Percentiles rank a stretch among this genome's conserved stretches.
phyloP scores from a whole-genome alignment of 2,888 invertebrate species.

The Ormia ochracea region DNA sequence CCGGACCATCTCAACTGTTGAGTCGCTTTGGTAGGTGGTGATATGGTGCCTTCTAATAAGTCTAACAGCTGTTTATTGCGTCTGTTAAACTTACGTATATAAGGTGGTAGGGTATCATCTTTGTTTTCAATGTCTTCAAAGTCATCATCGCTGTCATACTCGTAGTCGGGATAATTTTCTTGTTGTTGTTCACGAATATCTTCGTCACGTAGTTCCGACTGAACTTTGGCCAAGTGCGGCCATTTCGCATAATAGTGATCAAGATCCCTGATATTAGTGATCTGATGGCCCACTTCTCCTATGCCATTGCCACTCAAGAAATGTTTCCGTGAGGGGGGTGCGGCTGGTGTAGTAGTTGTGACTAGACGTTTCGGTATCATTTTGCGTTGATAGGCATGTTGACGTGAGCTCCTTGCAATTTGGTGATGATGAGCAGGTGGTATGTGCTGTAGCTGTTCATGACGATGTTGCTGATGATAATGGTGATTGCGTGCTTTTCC shows the following conservation, averaged over 20 bases:
- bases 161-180: constrained; percentile 68
- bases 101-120: constrained; percentile 74
- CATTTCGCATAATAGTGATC: constrained; percentile 75
- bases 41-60: constrained; percentile 74
- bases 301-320: constrained; percentile 27
- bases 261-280: constrained; percentile 72
- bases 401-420: constrained; percentile 17
- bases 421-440: constrained; percentile 53
- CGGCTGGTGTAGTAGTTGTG: constrained; percentile 46
- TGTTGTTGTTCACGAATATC: constrained; percentile 69
- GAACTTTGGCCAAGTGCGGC: constrained; percentile 75
- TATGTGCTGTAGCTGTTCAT: constrained; percentile 42
- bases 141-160: constrained; percentile 65
- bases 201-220: constrained; percentile 73
- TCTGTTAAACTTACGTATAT: constrained; percentile 75
- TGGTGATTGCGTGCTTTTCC: constrained; percentile 32
- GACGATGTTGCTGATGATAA: constrained; percentile 51
- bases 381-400: constrained; percentile 65
- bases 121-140: constrained; percentile 64
- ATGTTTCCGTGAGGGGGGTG: constrained; percentile 53
- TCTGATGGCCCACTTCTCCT: constrained; percentile 70
- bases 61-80: constrained; percentile 75
- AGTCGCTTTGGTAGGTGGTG: constrained; percentile 67
- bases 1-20: constrained; percentile 65
- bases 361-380: constrained; percentile 34